Conservation (phyloP, 1,140 invertebrate species). For the Drosophila aff. region DNA sequence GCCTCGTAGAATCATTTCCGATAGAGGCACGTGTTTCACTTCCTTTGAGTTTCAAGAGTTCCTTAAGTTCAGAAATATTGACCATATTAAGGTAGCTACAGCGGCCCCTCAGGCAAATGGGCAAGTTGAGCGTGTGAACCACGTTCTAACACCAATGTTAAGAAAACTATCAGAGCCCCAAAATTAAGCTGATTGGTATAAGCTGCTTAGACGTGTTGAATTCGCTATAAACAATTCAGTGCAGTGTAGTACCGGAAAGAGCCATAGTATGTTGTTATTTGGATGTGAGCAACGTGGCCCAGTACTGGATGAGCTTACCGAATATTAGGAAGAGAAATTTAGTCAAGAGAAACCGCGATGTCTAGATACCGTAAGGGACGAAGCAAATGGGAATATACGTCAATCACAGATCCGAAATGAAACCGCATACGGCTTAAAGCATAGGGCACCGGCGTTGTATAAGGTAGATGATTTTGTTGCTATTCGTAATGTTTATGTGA, state of each 20-base stretch:
- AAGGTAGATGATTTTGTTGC: not conserved
- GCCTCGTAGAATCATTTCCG: no score
- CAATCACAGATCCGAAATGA: slow-evolving; percentile 3
- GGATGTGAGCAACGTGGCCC: not conserved
- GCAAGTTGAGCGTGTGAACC: slow-evolving; percentile 6
- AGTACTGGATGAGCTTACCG: not conserved
- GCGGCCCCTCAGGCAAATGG: not conserved
- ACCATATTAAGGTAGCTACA: not conserved
- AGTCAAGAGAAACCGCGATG: not conserved
- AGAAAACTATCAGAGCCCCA: not conserved
- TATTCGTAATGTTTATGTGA: not conserved
- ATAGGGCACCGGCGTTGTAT: not conserved
- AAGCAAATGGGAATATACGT: not conserved
- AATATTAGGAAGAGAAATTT: not conserved
- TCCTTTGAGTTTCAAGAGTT: no score
- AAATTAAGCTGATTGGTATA: slow-evolving; percentile 1
- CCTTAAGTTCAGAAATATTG: no score
- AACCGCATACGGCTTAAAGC: not conserved
- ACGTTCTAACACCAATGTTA: not conserved
- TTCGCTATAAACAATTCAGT: not conserved
- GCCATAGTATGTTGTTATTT: not conserved
- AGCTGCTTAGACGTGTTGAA: not conserved
- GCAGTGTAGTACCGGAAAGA: not conserved
- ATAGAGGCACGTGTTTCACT: no score
- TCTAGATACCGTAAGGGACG: not conserved